A percentile compares a stretch with the other conserved stretches of the same genome.
phyloP scores from a whole-genome alignment of 2,797 vertebrate species.

The Urosaurus nigricauda region DNA sequence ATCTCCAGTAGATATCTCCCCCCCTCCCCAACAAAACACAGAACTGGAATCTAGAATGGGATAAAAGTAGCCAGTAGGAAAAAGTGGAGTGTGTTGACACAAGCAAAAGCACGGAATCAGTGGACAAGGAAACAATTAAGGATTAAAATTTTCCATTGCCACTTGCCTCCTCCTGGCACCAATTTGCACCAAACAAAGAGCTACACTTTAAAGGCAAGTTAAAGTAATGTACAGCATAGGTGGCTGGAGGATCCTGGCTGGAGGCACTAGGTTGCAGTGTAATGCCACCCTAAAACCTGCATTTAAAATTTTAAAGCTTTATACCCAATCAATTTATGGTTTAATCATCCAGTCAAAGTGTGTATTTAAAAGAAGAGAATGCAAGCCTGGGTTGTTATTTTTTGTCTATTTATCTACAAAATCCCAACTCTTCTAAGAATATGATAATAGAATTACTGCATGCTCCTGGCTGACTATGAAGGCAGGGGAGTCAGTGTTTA shows the following conservation, averaged over 20 bases:
- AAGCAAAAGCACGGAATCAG: not conserved
- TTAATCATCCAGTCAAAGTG: not conserved
- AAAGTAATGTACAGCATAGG: not conserved
- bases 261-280: not conserved
- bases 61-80: not conserved
- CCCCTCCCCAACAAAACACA: not conserved
- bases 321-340: not conserved
- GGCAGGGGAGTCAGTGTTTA: not conserved
- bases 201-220: not conserved
- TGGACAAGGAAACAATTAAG: not conserved
- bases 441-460: not conserved
- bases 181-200: too few relatives aligned
- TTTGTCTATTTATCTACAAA: too few relatives aligned
- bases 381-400: too few relatives aligned
- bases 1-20: too few relatives aligned
- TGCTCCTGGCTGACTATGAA: not conserved
- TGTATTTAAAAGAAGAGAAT: constrained; percentile 26
- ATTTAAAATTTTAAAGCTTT: constrained; percentile 6
- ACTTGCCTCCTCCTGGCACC: not conserved
- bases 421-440: constrained; percentile 12
- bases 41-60: not conserved
- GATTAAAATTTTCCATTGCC: not conserved
- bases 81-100: too few relatives aligned
- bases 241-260: not conserved
- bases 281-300: constrained; percentile 18